These are phyloP conservation scores for Baronia brevicornis DNA, from an alignment of 2,888 invertebrate species.

Conservation along the genomic window DNA sequence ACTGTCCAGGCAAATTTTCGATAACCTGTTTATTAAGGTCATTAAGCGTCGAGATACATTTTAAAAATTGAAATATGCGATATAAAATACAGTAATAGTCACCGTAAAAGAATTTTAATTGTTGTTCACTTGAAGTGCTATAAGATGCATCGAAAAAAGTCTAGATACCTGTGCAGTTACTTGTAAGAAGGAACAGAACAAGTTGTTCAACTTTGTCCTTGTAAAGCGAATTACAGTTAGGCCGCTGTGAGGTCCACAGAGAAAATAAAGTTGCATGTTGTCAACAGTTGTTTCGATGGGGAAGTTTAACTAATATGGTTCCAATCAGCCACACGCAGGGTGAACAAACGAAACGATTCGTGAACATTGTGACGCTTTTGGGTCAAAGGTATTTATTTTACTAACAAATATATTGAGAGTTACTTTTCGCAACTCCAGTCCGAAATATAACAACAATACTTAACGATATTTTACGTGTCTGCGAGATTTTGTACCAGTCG, in stretches of 20 bases:
- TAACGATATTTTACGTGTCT: slow-evolving; percentile 30
- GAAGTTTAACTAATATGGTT: slow-evolving; percentile 30
- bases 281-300: slow-evolving; percentile 34
- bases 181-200: slow-evolving; percentile 24
- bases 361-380: slow-evolving; percentile 45
- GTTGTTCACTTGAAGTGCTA: too few species aligned
- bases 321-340: slow-evolving; percentile 25
- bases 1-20: too few species aligned
- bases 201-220: slow-evolving; percentile 26
- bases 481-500: slow-evolving; percentile 29
- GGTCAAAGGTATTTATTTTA: slow-evolving; percentile 63
- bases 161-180: slow-evolving; percentile 12
- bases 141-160: slow-evolving; percentile 14
- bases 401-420: slow-evolving; percentile 45
- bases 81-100: too few species aligned
- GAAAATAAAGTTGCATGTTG: slow-evolving; percentile 26
- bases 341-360: slow-evolving; percentile 38
- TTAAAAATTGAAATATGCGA: too few species aligned
- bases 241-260: slow-evolving; percentile 31
- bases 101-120: too few species aligned
- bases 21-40: too few species aligned
- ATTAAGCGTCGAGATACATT: too few species aligned
- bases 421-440: slow-evolving; percentile 40
- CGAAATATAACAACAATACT: slow-evolving; percentile 34
- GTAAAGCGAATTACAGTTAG: slow-evolving; percentile 37